Conservation (phyloP, 1,140 invertebrate species). For the Drosophila ogumai region DNA sequence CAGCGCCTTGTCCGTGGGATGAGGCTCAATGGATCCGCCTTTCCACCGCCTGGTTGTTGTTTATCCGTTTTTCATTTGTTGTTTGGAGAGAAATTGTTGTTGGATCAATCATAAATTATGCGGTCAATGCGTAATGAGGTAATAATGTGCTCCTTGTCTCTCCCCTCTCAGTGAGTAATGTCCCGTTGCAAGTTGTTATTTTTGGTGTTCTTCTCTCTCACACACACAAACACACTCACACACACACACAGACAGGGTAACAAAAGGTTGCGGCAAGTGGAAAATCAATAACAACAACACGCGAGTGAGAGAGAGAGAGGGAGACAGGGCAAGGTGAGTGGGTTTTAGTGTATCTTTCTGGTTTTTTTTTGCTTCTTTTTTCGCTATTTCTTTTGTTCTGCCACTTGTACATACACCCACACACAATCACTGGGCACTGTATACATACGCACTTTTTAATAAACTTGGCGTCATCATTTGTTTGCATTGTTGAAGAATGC, state of each 20-base stretch:
- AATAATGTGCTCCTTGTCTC: constrained; percentile 12
- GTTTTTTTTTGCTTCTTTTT: constrained; percentile 21
- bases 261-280: constrained; percentile 47
- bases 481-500: constrained; percentile 84
- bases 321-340: constrained; percentile 57
- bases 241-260: constrained; percentile 22
- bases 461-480: constrained; percentile 87
- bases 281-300: constrained; percentile 61
- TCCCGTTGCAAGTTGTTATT: constrained; percentile 27
- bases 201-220: constrained; percentile 9
- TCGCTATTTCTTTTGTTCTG: constrained; percentile 43
- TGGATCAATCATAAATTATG: constrained; percentile 64
- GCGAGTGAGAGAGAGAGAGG: constrained; percentile 6
- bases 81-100: constrained; percentile 41
- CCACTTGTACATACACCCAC: constrained; percentile 36
- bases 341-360: constrained; percentile 29
- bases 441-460: constrained; percentile 86
- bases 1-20: constrained; percentile 95
- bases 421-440: constrained; percentile 9
- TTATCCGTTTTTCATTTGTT: constrained; percentile 1
- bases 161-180: constrained; percentile 1
- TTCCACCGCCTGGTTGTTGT: constrained; percentile 89
- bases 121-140: constrained; percentile 59
- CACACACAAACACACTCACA: neutral
- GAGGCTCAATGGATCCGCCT: constrained; percentile 94